A percentile compares a stretch with the other conserved stretches of the same genome.
Conservation (phyloP, 1,140 invertebrate genomes). For the Drosophila bipectinata region DNA sequence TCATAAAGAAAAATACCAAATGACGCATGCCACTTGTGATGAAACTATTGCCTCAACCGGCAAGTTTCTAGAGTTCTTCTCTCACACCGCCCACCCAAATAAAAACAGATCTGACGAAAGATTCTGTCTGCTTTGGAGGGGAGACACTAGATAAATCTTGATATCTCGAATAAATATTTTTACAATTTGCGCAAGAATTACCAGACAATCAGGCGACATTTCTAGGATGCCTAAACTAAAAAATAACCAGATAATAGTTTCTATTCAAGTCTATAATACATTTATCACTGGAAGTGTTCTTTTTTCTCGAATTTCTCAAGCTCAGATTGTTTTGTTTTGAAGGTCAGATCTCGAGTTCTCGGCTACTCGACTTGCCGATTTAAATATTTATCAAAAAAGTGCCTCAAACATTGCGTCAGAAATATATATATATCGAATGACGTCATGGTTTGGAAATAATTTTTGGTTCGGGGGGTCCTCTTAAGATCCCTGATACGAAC, state of each 20-base stretch:
- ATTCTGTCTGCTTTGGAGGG: not conserved
- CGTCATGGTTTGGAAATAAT: conserved; percentile 13
- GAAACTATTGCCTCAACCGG: conserved; percentile 33
- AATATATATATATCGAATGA: conserved; percentile 5
- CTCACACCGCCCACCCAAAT: conserved; percentile 23
- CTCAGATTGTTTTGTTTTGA: conserved; percentile 26
- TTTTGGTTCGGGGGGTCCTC: conserved; percentile 6
- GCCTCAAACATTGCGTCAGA: conserved; percentile 28
- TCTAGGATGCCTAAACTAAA: not conserved
- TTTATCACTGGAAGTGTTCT: not conserved
- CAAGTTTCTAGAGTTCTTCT: not conserved
- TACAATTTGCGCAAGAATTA: conserved; percentile 26
- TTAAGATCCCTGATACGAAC: conserved; percentile 17
- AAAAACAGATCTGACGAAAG: conserved; percentile 34
- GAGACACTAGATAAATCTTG: conserved; percentile 25
- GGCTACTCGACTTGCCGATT: conserved; percentile 37
- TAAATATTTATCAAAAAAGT: conserved; percentile 32
- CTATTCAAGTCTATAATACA: not conserved
- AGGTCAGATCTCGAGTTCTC: conserved; percentile 7
- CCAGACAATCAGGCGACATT: conserved; percentile 23
- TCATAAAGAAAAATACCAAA: not conserved
- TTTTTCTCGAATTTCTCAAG: not conserved
- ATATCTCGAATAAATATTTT: conserved; percentile 35
- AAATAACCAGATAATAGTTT: not conserved
- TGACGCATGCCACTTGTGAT: conserved; percentile 45